Conservation (phyloP, 2,797 vertebrate genomes). For the Saxicola maurus region DNA sequence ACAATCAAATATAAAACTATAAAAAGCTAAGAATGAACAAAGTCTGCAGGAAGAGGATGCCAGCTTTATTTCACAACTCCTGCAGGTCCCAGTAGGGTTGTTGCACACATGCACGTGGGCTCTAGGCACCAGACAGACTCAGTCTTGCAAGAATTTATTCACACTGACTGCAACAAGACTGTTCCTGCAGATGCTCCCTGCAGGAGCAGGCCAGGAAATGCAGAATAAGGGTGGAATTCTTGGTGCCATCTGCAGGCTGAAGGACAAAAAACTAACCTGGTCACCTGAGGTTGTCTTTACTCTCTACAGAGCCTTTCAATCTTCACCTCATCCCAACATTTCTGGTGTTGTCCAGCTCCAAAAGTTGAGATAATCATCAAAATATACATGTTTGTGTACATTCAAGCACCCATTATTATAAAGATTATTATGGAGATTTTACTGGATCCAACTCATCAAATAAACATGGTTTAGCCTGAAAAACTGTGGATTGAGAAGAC, state of each 20-base stretch:
- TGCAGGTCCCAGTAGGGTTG: fast-evolving
- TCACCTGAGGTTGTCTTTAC: neutral
- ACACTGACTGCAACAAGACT: fast-evolving
- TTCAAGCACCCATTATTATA: neutral
- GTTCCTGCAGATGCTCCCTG: neutral
- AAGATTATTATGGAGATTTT: neutral
- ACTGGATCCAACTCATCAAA: neutral
- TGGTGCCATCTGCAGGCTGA: neutral
- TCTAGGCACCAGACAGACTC: neutral
- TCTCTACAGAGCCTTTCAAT: neutral
- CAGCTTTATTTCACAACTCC: neutral
- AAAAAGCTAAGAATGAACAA: neutral
- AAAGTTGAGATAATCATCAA: neutral
- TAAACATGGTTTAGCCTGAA: neutral
- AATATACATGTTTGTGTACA: neutral
- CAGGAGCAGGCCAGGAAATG: neutral
- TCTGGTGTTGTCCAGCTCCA: neutral
- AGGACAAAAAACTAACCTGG: neutral
- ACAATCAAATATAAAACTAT: neutral
- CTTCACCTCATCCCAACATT: neutral
- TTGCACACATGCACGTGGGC: neutral
- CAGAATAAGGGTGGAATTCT: neutral
- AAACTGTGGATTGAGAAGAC: neutral
- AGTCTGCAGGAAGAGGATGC: neutral
- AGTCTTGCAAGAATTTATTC: neutral